Percentiles rank a stretch among this genome's conserved stretches.
phyloP scores from a whole-genome alignment of 2,797 vertebrate genomes.

The Tachyglossus aculeatus region DNA sequence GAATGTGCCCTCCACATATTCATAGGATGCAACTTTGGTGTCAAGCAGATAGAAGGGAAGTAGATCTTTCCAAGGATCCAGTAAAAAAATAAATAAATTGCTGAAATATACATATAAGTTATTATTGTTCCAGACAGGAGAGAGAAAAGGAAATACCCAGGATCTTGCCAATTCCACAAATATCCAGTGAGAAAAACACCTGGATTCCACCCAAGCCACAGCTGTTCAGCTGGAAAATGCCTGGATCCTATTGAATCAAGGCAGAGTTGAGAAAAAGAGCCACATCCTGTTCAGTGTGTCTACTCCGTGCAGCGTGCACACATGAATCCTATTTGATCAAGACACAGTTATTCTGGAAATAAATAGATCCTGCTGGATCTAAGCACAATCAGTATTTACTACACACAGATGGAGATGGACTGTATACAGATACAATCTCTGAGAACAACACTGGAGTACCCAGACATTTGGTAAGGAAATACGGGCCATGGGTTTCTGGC shows the following conservation, averaged over 20 bases:
- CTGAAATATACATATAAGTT: slow-evolving; percentile 44
- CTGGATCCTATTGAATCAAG: slow-evolving; percentile 72
- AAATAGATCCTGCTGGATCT: slow-evolving; percentile 66
- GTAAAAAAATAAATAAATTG: slow-evolving; percentile 32
- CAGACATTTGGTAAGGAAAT: slow-evolving; percentile 12
- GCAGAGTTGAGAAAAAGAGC: slow-evolving; percentile 62
- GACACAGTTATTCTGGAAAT: slow-evolving; percentile 56
- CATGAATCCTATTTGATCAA: slow-evolving; percentile 67
- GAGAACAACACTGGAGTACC: not conserved
- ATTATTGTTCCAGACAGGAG: slow-evolving; percentile 65
- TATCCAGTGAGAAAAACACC: slow-evolving; percentile 72
- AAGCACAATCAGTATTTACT: slow-evolving; percentile 36
- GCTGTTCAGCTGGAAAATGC: slow-evolving; percentile 74
- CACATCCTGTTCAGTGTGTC: slow-evolving; percentile 66
- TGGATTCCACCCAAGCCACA: slow-evolving; percentile 74
- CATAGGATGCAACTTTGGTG: slow-evolving; percentile 1
- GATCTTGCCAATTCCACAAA: slow-evolving; percentile 70
- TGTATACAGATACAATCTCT: slow-evolving; percentile 4
- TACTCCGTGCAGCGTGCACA: slow-evolving; percentile 47
- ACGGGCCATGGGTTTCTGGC: not conserved
- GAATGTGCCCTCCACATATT: too few relatives aligned
- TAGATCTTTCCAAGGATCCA: slow-evolving; percentile 44
- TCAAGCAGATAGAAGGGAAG: slow-evolving; percentile 29
- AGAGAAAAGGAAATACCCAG: slow-evolving; percentile 67
- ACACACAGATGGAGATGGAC: slow-evolving; percentile 22